A percentile compares a stretch with the other conserved stretches of the same genome.
These are phyloP conservation scores for Myotis pilosus DNA, from an alignment of 2,797 vertebrate species.

Conservation along the genomic window DNA sequence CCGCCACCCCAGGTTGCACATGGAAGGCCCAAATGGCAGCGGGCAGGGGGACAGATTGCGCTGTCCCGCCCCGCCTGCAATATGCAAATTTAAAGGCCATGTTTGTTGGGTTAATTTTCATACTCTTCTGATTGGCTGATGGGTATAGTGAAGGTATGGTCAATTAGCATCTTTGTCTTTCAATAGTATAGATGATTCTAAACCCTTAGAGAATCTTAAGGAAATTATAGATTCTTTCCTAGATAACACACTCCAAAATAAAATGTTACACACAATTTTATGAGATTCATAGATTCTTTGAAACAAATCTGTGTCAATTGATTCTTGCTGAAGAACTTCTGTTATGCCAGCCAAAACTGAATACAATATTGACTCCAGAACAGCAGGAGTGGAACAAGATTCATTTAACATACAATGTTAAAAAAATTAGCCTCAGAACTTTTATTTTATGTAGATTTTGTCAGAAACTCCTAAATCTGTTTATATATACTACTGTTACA, in stretches of 20 bases:
- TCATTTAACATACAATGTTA: not conserved
- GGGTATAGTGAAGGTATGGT: too few species aligned
- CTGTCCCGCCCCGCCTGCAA: too few species aligned
- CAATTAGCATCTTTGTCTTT: too few species aligned
- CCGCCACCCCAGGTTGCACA: too few species aligned
- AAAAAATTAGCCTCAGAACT: not conserved
- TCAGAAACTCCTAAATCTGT: not conserved
- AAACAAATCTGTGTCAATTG: not conserved
- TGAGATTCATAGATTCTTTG: not conserved
- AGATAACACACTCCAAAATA: not conserved
- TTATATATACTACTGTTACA: not conserved
- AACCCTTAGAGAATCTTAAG: not conserved
- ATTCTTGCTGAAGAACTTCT: not conserved
- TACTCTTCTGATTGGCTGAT: too few species aligned
- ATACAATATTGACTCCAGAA: not conserved
- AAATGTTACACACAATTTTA: not conserved
- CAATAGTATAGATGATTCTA: too few species aligned
- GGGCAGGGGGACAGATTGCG: too few species aligned
- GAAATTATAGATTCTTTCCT: not conserved
- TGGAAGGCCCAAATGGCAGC: too few species aligned
- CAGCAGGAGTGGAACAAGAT: not conserved
- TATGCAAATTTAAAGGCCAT: too few species aligned
- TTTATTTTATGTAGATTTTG: not conserved
- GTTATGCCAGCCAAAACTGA: not conserved
- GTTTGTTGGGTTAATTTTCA: too few species aligned